Evolutionary conservation across 2,797 vertebrate species (phyloP).

Genomic region (Erpetoichthys calabaricus): DNA sequence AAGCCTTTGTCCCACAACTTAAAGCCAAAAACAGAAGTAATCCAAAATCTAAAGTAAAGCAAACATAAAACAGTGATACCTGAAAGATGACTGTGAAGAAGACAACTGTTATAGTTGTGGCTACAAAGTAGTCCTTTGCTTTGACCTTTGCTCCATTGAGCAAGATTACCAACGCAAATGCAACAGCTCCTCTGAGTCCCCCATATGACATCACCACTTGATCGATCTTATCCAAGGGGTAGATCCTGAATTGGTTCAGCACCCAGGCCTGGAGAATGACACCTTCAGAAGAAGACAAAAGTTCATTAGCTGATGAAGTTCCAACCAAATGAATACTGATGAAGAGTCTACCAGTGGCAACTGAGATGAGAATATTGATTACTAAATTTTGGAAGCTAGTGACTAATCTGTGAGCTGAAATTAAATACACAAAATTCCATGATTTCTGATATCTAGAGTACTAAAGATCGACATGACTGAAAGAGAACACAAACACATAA

Average conservation of each 20-base stretch:
- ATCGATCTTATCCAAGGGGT: slow-evolving; percentile 83
- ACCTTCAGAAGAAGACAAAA: slow-evolving; percentile 39
- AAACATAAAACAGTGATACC: slow-evolving; percentile 37
- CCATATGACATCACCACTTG: slow-evolving; percentile 96
- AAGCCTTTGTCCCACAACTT: no score
- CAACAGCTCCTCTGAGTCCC: slow-evolving; percentile 81
- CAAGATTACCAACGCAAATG: slow-evolving; percentile 81
- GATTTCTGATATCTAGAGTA: no score
- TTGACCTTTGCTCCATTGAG: slow-evolving; percentile 65
- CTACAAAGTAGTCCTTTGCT: slow-evolving; percentile 90
- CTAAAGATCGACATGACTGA: no score
- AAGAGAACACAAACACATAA: no score
- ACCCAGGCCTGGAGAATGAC: slow-evolving; percentile 81
- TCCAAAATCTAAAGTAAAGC: background rate
- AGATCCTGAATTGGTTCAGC: slow-evolving; percentile 79
- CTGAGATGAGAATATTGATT: no score
- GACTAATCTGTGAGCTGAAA: no score
- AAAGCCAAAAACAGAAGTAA: no score
- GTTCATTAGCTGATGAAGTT: background rate
- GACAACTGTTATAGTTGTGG: slow-evolving; percentile 82
- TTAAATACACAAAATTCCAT: no score
- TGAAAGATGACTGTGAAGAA: slow-evolving; percentile 96
- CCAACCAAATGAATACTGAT: no score
- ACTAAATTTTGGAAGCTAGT: no score
- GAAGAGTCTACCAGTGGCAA: no score